Evolutionary conservation across 2,888 invertebrate genomes (phyloP).

Genomic region (Sceliomorpha sp.): DNA sequence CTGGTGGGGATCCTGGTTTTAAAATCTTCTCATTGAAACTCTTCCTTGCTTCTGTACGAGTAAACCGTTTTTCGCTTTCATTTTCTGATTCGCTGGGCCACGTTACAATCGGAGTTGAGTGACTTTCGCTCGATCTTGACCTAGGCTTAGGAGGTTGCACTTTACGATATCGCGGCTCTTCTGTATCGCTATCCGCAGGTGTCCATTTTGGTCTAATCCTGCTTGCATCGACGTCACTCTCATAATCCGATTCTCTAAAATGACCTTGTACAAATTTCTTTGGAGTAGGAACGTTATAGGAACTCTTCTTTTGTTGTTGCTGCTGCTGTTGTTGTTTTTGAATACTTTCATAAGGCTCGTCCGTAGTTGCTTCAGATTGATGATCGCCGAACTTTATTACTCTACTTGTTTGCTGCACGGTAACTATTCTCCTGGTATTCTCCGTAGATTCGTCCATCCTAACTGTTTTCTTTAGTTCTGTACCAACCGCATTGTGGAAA

Average conservation of each 20-base stretch:
- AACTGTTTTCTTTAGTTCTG: conserved; percentile 86
- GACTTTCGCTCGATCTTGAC: conserved; percentile 73
- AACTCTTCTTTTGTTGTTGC: conserved; percentile 52
- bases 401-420: conserved; percentile 86
- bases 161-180: conserved; percentile 83
- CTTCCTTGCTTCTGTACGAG: conserved; percentile 60
- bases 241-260: conserved; percentile 86
- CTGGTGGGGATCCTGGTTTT: conserved; percentile 83
- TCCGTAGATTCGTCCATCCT: conserved; percentile 87
- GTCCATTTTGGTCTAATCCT: conserved; percentile 85
- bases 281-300: conserved; percentile 81
- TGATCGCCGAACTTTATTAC: conserved; percentile 85
- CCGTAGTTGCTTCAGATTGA: conserved; percentile 23
- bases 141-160: conserved; percentile 83
- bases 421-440: conserved; percentile 84
- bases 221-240: conserved; percentile 85
- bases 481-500: conserved; percentile 84
- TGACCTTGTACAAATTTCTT: conserved; percentile 85
- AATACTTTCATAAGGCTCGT: conserved; percentile 16
- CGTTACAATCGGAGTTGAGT: conserved; percentile 80
- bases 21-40: conserved; percentile 58
- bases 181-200: conserved; percentile 83
- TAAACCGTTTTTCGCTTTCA: conserved; percentile 73
- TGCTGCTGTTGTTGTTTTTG: conserved; percentile 57
- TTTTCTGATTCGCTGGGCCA: conserved; percentile 70